Evolutionary conservation across 2,888 invertebrate genomes (phyloP).

Genomic region (Polietes domitor): DNA sequence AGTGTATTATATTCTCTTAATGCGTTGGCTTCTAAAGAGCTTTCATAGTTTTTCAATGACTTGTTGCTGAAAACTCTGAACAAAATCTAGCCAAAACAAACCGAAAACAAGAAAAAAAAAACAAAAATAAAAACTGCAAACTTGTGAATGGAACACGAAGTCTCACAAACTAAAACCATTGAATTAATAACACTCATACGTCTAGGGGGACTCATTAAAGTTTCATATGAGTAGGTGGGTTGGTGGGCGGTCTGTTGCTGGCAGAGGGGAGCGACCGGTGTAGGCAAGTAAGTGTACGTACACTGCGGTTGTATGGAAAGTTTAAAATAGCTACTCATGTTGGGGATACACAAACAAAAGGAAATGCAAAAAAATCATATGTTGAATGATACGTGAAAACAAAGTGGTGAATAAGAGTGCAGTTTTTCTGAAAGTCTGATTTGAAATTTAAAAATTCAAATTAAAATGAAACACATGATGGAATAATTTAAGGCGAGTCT

Average conservation of each 20-base stretch:
- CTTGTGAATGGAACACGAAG: neutral
- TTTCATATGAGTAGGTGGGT: neutral
- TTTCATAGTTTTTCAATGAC: conserved; percentile 8
- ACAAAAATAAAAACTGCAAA: neutral
- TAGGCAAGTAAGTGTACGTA: no score
- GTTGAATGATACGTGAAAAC: no score
- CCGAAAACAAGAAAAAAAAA: neutral
- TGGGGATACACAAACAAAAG: no score
- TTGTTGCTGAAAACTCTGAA: neutral
- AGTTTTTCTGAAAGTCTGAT: no score
- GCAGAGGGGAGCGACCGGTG: no score
- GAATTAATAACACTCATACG: conserved; percentile 31
- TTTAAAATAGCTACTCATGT: no score
- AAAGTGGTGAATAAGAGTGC: no score
- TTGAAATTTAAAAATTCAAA: no score
- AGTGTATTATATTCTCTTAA: conserved; percentile 22
- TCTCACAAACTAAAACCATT: neutral
- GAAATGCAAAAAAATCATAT: no score
- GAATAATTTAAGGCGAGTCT: no score
- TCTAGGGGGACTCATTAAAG: conserved; percentile 15
- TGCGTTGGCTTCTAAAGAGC: conserved; percentile 2
- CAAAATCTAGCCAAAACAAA: neutral
- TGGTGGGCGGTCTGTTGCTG: neutral
- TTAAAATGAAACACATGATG: no score
- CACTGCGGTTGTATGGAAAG: no score